Evolutionary conservation across 2,888 invertebrate species (phyloP), one percentile per base, ranked within the genome.

Genomic region (Zygogramma bicolorata): DNA sequence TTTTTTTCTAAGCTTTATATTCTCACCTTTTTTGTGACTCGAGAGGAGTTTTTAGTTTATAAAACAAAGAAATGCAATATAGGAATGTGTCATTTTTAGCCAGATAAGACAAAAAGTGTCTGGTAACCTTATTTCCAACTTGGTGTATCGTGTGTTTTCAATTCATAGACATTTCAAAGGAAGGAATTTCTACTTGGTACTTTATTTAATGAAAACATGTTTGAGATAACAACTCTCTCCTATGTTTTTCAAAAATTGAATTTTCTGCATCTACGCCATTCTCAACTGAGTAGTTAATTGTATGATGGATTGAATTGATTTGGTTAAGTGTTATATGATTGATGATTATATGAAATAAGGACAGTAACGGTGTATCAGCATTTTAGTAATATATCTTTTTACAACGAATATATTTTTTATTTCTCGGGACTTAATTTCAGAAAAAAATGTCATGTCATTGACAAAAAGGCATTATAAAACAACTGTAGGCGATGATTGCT

Each of bases 311-410:
- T 46, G 8, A 46, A 20, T 46, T 46, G 8, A 46, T 46, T 34
- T 34, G 10, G 34, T 34, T 34, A 13, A 34, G 34, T 34, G 34
- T 10, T 13, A 34, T 34, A 34, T 34, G 34, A 34, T 34, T 34
- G 34, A 34, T 34, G 34, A 34, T 13, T 20, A 18, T 46, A 46
- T 46, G 20, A 46, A 46, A 46, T 46, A 46, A 34, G 20, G 20
- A 46, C 8, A 46, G 20, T 18, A 2, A 46, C 8, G 15, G 42
- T 42, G 46, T 46, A 46, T 46, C 18, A 5, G 34, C 34, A 46
- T 46, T 46, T 46, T 46, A 46, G 46, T 46, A 46, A 46, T 46
- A 46, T 46, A 46, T 8, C 46, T 46, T 46, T 46, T 46, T 46
- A 46, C 8, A 46, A 20, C 46, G 20, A 20, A 1, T 8, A 46